A percentile compares a stretch with the other conserved stretches of the same genome.
Conservation (phyloP, 1,140 invertebrate species). For the Watersipora subatra region DNA sequence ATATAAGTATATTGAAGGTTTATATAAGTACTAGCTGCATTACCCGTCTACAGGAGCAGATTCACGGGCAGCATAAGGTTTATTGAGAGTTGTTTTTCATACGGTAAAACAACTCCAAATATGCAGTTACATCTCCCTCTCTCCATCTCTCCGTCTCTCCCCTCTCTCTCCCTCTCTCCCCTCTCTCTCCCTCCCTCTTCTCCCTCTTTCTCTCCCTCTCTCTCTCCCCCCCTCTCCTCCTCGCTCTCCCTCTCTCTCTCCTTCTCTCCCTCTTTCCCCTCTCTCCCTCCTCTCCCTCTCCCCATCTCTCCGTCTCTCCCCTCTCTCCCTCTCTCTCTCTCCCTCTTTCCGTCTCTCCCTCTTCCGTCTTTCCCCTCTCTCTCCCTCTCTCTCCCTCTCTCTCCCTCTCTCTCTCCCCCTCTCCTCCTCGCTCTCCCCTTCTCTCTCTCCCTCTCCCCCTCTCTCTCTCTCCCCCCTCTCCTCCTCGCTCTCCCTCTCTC, state of each 20-base stretch:
- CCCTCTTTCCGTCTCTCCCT: neutral
- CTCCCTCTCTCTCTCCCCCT: no score
- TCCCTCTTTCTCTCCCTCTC: conserved; percentile 1
- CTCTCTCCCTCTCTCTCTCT: neutral
- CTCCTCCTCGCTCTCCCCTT: no score
- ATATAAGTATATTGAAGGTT: neutral
- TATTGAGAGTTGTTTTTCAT: no score
- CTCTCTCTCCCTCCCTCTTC: neutral
- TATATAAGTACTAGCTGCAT: neutral
- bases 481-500: no score
- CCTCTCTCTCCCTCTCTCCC: neutral
- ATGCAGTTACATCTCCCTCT: no score
- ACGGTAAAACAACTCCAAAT: no score
- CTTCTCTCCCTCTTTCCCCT: neutral
- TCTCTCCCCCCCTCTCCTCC: neutral
- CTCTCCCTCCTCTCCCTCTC: neutral
- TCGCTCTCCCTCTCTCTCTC: neutral
- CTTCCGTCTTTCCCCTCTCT: conserved; percentile 1
- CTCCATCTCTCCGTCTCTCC: neutral
- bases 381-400: conserved; percentile 1
- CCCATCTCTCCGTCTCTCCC: neutral
- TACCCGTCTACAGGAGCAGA: no score
- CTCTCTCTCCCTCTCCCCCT: neutral
- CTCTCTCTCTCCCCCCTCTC: neutral
- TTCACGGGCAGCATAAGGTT: no score